phyloP scores from a whole-genome alignment of 1,140 invertebrate genomes.

The Diabrotica virgifera region DNA sequence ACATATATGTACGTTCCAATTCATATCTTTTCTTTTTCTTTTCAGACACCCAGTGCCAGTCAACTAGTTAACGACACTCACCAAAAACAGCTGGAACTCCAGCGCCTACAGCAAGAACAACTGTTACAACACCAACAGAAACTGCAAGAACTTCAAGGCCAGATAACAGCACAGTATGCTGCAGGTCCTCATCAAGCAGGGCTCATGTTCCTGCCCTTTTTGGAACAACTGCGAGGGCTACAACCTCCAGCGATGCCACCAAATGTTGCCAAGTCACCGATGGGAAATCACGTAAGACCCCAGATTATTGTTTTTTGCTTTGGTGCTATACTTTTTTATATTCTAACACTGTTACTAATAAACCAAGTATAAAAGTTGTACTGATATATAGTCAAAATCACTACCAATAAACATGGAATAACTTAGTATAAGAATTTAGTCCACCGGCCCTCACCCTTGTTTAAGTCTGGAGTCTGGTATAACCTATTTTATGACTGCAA shows the following conservation, averaged over 20 bases:
- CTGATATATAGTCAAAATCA: no score
- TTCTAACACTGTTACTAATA: no score
- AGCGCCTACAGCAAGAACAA: constrained; percentile 52
- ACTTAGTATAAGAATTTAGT: no score
- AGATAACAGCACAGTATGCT: constrained; percentile 45
- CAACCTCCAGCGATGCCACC: constrained; percentile 35
- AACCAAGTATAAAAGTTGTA: no score
- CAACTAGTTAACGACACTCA: constrained; percentile 47
- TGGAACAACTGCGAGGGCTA: constrained; percentile 53
- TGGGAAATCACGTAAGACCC: constrained; percentile 42
- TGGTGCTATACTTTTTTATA: no score
- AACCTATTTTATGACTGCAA: no score
- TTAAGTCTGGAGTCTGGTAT: no score
- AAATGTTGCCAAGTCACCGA: constrained; percentile 34
- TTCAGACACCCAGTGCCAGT: constrained; percentile 41
- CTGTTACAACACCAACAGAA: constrained; percentile 53
- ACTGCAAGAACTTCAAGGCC: constrained; percentile 54
- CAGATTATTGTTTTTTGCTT: background rate
- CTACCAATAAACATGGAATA: no score
- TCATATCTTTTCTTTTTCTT: constrained; percentile 22
- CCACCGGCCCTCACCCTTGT: no score
- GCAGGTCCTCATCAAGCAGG: constrained; percentile 44
- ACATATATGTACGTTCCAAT: no score
- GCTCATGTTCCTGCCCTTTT: constrained; percentile 56
- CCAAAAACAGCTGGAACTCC: constrained; percentile 48